phyloP scores from a whole-genome alignment of 2,797 vertebrate genomes.

The Acestrorhynchus altus region DNA sequence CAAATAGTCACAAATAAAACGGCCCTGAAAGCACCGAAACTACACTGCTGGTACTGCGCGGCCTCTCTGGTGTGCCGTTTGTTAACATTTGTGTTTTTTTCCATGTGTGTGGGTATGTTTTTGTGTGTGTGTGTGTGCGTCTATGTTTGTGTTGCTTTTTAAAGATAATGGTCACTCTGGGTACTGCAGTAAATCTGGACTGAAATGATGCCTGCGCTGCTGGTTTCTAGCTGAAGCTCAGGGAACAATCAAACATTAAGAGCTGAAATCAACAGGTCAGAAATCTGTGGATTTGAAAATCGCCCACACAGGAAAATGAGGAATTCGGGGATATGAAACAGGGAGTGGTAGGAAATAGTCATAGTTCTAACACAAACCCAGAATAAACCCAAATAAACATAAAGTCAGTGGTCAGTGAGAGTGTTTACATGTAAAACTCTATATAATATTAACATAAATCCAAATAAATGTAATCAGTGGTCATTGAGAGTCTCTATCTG shows the following conservation, averaged over 20 bases:
- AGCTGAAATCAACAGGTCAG: neutral
- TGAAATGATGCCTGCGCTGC: neutral
- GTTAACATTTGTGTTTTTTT: neutral
- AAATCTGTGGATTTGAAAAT: neutral
- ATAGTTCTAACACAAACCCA: neutral
- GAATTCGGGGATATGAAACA: neutral
- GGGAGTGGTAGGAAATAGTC: neutral
- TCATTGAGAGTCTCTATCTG: too few species aligned
- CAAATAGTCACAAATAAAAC: slow-evolving; percentile 81
- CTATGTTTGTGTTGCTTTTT: neutral
- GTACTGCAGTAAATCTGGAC: slow-evolving; percentile 13
- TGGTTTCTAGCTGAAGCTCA: neutral
- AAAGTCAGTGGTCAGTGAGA: too few species aligned
- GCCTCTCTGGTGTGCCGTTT: slow-evolving; percentile 18
- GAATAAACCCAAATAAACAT: too few species aligned
- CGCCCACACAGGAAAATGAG: neutral
- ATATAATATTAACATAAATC: too few species aligned
- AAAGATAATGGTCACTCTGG: slow-evolving; percentile 18
- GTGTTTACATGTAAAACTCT: too few species aligned
- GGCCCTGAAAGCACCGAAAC: slow-evolving; percentile 22
- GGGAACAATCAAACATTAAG: slow-evolving; percentile 9
- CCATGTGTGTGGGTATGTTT: neutral
- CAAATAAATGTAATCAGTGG: too few species aligned
- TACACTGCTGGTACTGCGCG: neutral
- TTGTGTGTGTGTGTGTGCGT: neutral